Evolutionary conservation across 2,888 invertebrate genomes (phyloP).

Genomic region (Aethes cnicana): DNA sequence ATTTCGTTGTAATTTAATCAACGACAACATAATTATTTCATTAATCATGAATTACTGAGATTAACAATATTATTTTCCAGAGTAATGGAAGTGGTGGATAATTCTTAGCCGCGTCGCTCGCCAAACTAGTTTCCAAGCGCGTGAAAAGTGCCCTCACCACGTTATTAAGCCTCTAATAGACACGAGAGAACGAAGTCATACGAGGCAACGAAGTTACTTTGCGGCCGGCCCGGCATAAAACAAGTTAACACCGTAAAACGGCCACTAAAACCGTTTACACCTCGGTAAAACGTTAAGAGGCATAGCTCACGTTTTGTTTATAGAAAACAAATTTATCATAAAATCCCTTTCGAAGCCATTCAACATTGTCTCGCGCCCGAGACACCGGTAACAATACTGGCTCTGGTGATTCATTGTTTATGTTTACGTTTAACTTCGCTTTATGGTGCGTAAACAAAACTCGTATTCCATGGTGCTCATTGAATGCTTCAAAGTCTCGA

Average conservation of each 20-base stretch:
- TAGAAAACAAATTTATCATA: constrained; percentile 26
- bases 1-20: too few relatives aligned
- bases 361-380: constrained; percentile 19
- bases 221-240: constrained; percentile 37
- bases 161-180: constrained; percentile 28
- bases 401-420: constrained; percentile 36
- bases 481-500: constrained; percentile 34
- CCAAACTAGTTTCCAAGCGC: constrained; percentile 1
- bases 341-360: constrained; percentile 15
- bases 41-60: too few relatives aligned
- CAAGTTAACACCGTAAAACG: constrained; percentile 45
- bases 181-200: constrained; percentile 20
- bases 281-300: constrained; percentile 21
- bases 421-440: constrained; percentile 37
- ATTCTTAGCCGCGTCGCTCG: constrained; percentile 6
- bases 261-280: constrained; percentile 46
- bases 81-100: too few relatives aligned
- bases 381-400: constrained; percentile 24
- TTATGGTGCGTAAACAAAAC: constrained; percentile 37
- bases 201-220: constrained; percentile 47
- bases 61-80: too few relatives aligned
- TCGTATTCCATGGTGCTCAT: constrained; percentile 36
- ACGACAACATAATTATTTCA: too few relatives aligned
- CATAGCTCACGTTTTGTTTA: constrained; percentile 18
- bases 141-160: constrained; percentile 14